Conservation (phyloP, 2,888 invertebrate genomes). For the Athrips mouffetella region DNA sequence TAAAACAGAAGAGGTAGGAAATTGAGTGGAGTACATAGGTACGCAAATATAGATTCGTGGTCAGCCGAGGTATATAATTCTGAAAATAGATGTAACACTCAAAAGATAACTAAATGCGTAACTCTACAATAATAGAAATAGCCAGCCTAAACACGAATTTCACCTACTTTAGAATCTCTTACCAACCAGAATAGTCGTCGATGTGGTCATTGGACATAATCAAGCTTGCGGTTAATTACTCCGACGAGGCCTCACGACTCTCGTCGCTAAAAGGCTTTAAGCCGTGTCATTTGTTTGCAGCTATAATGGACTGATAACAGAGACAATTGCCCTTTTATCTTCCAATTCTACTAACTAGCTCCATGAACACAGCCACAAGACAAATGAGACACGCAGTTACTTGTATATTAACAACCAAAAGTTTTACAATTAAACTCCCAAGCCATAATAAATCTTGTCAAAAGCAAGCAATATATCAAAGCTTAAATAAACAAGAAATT, state of each 20-base stretch:
- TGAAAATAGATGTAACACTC: too few relatives aligned
- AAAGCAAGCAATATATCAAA: constrained; percentile 1
- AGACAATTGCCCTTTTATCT: constrained; percentile 51
- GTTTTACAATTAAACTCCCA: neutral
- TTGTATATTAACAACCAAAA: neutral
- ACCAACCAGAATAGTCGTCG: constrained; percentile 22
- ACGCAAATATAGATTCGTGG: too few relatives aligned
- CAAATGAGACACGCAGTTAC: neutral
- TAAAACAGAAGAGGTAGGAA: too few relatives aligned
- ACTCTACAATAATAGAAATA: too few relatives aligned
- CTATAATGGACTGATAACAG: constrained; percentile 73
- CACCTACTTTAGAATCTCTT: constrained; percentile 5
- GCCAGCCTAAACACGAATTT: neutral
- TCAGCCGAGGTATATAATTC: too few relatives aligned
- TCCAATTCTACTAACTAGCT: constrained; percentile 38
- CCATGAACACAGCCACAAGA: constrained; percentile 7
- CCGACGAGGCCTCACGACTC: constrained; percentile 67
- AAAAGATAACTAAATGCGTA: too few relatives aligned
- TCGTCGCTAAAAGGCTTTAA: constrained; percentile 71
- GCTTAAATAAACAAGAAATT: constrained; percentile 10
- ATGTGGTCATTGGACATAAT: constrained; percentile 50
- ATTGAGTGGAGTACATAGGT: too few relatives aligned
- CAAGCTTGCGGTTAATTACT: constrained; percentile 65
- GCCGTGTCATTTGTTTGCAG: constrained; percentile 65
- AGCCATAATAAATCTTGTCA: neutral